Percentiles rank a stretch among this genome's conserved stretches.
phyloP scores from a whole-genome alignment of 2,113 vertebrate species.

The Sturnus vulgaris region DNA sequence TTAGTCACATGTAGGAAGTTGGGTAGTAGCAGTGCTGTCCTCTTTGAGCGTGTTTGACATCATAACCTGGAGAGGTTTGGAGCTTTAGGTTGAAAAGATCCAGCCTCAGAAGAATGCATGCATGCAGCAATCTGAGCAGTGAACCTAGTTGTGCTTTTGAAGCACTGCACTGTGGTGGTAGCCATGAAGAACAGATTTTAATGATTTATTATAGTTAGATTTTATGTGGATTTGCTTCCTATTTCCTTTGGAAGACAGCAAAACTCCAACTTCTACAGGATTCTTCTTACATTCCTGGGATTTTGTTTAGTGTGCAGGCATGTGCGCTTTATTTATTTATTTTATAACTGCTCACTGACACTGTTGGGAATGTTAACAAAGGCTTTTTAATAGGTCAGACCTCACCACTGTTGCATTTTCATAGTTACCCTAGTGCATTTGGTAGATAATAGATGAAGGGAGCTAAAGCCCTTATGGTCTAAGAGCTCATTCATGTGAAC shows the following conservation, averaged over 20 bases:
- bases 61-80: neutral
- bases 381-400: conserved; percentile 21
- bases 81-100: neutral
- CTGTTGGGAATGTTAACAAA: neutral
- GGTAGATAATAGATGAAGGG: neutral
- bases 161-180: neutral
- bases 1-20: neutral
- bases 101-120: neutral
- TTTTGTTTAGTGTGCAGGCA: neutral
- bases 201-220: neutral
- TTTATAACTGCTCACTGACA: neutral
- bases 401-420: neutral
- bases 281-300: neutral
- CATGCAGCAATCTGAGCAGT: neutral
- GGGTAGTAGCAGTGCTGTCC: neutral
- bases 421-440: neutral
- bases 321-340: neutral
- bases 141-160: neutral
- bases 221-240: conserved; percentile 30
- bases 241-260: conserved; percentile 23
- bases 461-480: neutral
- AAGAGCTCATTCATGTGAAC: neutral
- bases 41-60: neutral
- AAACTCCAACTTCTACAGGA: neutral
- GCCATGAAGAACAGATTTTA: neutral